Evolutionary conservation across 2,113 vertebrate genomes (phyloP), one percentile per base, ranked within the genome.

Genomic region (Mandrillus leucophaeus): DNA sequence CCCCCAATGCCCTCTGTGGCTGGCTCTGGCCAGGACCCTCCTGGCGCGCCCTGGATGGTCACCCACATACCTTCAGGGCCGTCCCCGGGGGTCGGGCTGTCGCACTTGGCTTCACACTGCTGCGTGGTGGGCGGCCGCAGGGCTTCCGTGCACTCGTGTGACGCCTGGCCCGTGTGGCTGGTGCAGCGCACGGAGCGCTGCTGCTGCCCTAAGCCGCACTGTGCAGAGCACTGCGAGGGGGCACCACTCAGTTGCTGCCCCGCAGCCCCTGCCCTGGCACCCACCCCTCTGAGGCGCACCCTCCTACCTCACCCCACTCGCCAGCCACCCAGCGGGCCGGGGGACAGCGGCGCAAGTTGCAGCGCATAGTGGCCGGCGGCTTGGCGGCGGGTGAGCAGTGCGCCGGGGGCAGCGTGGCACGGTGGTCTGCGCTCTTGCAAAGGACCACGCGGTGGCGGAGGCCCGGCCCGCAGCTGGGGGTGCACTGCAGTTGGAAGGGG

Each of bases 41-140:
- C 20, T 11, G 38, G 40, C 32, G 25, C 7, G 7, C 43, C 43
- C 75, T 17, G 75, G 43, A 8, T 17, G 4, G 73, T 0, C 3
- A 1, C 3, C 3, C 6, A 30, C 48, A 6, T 98, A 99, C 99
- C 99, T 99, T 99, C 99, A 0, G 99, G 99, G 98, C 99, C 99
- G 97, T 99, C 99, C 0, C 99, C 99, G 1, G 99, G 98, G 87
- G 99, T 99, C 0, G 98, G 97, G 20, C 83, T 97, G 97, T 99
- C 99, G 57, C 99, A 99, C 98, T 99, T 99, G 98, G 98, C 99
- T 98, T 99, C 99, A 13, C 99, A 99, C 98, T 99, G 99, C 98
- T 99, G 99, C 98, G 99, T 99, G 93, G 98, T 94, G 0, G 99
- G 97, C 0, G 99, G 99, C 79, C 99, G 98, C 96, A 99, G 98